Conservation (phyloP, 2,113 vertebrate species). For the Seriola dumerili region DNA sequence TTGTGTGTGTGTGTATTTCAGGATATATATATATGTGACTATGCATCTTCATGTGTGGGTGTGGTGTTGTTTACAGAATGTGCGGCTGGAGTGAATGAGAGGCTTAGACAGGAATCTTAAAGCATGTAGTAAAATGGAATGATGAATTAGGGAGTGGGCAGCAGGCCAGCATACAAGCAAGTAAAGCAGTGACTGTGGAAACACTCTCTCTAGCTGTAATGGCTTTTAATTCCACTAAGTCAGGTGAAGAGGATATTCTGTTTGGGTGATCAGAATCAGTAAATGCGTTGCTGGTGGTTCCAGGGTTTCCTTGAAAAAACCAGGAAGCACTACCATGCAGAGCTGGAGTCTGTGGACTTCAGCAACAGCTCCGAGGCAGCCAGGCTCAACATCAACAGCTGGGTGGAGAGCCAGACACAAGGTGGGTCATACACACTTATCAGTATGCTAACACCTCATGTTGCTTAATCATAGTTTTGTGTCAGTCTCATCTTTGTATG, state of each 20-base stretch:
- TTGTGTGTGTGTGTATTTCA: slow-evolving; percentile 33
- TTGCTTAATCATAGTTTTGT: not conserved
- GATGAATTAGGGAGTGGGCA: not conserved
- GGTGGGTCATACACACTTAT: slow-evolving; percentile 58
- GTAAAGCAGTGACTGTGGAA: not conserved
- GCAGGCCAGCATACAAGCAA: not conserved
- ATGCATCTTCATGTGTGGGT: not conserved
- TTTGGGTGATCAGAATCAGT: not conserved
- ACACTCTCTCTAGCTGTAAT: not conserved
- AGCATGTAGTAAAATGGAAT: not conserved
- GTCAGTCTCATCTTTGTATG: not conserved
- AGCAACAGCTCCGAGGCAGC: slow-evolving; percentile 46
- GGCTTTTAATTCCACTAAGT: not conserved
- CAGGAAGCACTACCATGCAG: slow-evolving; percentile 76
- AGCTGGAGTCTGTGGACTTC: slow-evolving; percentile 83
- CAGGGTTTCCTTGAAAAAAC: slow-evolving; percentile 80
- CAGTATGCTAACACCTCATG: not conserved
- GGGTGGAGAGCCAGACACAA: slow-evolving; percentile 84
- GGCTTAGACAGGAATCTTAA: not conserved
- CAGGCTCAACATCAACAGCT: slow-evolving; percentile 82
- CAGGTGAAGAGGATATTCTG: not conserved
- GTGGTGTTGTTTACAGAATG: not conserved
- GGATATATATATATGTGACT: not conserved
- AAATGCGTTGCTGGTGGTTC: slow-evolving; percentile 19
- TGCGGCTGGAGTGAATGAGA: not conserved